Conservation (phyloP, 1,140 invertebrate genomes). For the Paraescarpia echinospica region DNA sequence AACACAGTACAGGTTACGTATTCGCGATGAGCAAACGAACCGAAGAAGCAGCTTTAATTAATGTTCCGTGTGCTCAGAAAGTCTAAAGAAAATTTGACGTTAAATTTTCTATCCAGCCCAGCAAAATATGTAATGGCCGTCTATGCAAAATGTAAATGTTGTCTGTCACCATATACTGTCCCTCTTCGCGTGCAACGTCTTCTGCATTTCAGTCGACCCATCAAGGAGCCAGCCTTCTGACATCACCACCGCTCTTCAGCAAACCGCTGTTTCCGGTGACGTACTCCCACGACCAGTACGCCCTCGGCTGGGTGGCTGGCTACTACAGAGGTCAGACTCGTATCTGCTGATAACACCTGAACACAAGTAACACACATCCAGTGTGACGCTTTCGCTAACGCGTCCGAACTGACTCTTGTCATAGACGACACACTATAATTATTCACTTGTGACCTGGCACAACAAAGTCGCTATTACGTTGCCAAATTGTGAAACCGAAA, state of each 20-base stretch:
- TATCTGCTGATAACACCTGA: neutral
- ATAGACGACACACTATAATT: too few species aligned
- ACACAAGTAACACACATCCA: neutral
- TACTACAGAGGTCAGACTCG: conserved; percentile 35
- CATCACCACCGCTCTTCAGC: conserved; percentile 18
- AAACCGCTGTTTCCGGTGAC: conserved; percentile 27
- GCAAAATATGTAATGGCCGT: neutral
- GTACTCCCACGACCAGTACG: conserved; percentile 29
- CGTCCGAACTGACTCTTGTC: neutral
- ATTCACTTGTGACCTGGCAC: too few species aligned
- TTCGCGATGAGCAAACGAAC: too few species aligned
- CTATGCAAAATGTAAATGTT: neutral
- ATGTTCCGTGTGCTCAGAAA: too few species aligned
- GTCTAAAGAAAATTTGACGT: too few species aligned
- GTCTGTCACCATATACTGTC: neutral
- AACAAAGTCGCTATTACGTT: too few species aligned
- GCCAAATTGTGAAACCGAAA: too few species aligned
- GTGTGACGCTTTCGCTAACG: neutral
- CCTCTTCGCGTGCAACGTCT: neutral
- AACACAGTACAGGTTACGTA: too few species aligned
- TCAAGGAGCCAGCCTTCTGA: conserved; percentile 21
- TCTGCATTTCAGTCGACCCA: conserved; percentile 12
- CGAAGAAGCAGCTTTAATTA: too few species aligned
- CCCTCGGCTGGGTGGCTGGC: conserved; percentile 34
- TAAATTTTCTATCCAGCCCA: too few species aligned